Evolutionary conservation across 2,113 vertebrate genomes (phyloP).

Genomic region (Aleadryas rufinucha): DNA sequence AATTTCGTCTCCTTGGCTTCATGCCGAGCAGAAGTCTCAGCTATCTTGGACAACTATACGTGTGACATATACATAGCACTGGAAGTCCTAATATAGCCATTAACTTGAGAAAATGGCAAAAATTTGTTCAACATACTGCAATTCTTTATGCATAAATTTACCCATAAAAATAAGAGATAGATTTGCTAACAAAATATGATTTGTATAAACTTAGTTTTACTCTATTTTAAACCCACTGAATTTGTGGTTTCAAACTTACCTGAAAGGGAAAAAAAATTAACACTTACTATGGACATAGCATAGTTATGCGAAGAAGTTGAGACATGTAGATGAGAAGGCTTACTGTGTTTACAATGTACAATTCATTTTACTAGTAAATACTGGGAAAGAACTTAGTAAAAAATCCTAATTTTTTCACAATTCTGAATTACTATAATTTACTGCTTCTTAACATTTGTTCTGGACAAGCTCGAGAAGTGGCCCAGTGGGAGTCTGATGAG

Average conservation of each 20-base stretch:
- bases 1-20: slow-evolving; percentile 34
- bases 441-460: not conserved
- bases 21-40: slow-evolving; percentile 49
- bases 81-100: not conserved
- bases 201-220: not conserved
- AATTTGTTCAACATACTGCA: not conserved
- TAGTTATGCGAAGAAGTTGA: not conserved
- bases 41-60: not conserved
- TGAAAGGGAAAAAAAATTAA: not conserved
- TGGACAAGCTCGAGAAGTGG: not conserved
- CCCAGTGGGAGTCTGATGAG: not conserved
- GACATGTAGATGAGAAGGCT: not conserved
- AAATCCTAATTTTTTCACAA: not conserved
- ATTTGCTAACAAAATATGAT: not conserved
- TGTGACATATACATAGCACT: not conserved
- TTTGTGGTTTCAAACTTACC: not conserved
- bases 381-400: not conserved
- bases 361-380: not conserved
- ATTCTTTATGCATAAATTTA: not conserved
- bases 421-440: not conserved
- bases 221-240: not conserved
- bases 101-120: not conserved
- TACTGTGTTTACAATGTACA: not conserved
- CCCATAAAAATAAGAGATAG: not conserved
- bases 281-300: not conserved